Evolutionary conservation across 2,797 vertebrate genomes (phyloP).

Genomic region (Molossus molossus): DNA sequence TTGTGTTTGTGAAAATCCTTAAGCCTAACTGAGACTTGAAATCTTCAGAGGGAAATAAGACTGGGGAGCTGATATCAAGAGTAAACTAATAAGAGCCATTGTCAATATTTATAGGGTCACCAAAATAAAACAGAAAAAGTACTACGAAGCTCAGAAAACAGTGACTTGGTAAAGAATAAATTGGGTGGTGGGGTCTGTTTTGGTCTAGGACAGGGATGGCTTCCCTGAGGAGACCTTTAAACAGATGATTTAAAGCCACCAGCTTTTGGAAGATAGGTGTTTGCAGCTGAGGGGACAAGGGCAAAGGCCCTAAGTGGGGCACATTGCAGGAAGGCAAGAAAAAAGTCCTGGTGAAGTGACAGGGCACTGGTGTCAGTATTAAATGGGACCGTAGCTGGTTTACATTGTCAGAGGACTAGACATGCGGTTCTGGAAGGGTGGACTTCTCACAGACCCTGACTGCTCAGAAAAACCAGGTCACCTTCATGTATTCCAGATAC

Average conservation of each 20-base stretch:
- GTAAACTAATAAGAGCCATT: not conserved
- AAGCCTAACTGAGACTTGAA: not conserved
- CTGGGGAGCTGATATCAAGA: not conserved
- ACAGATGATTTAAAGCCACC: not conserved
- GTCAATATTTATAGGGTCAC: not conserved
- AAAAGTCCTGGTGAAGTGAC: not conserved
- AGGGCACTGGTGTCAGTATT: not conserved
- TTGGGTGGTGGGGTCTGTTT: not conserved
- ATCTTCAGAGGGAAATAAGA: not conserved
- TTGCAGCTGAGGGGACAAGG: not conserved
- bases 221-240: conserved; percentile 9
- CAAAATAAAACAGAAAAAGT: not conserved
- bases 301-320: not conserved
- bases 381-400: not conserved
- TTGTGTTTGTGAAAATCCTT: not conserved
- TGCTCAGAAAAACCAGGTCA: not conserved
- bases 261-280: not conserved
- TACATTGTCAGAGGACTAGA: too few species aligned
- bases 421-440: not conserved
- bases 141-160: not conserved
- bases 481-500: not conserved
- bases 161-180: conserved; percentile 18
- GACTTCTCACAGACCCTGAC: not conserved
- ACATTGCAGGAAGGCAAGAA: not conserved
- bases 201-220: not conserved